Percentiles rank a stretch among this genome's conserved stretches.
phyloP scores from a whole-genome alignment of 2,888 invertebrate genomes.

The Parnassius smintheus region DNA sequence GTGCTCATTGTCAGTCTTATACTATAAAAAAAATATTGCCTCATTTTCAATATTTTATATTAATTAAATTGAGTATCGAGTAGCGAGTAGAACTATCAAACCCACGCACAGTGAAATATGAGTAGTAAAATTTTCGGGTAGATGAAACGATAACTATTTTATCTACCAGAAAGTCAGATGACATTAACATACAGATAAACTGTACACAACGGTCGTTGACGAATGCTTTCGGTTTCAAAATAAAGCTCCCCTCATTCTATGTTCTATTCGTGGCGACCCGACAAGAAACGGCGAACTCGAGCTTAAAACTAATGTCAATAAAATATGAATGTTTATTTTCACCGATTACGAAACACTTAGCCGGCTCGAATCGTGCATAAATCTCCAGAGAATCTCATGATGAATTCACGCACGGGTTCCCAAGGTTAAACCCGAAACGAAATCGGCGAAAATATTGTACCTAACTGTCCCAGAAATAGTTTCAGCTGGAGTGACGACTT shows the following conservation, averaged over 20 bases:
- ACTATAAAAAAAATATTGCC: no score
- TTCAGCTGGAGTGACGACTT: slow-evolving; percentile 29
- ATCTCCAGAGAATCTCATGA: slow-evolving; percentile 66
- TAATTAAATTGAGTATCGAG: no score
- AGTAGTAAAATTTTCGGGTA: neutral
- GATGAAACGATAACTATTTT: slow-evolving; percentile 1
- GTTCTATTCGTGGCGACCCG: slow-evolving; percentile 62
- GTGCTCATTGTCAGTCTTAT: no score
- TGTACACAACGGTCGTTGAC: slow-evolving; percentile 39
- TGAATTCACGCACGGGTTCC: slow-evolving; percentile 52
- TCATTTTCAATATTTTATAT: no score
- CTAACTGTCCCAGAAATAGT: slow-evolving; percentile 71
- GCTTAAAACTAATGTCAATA: slow-evolving; percentile 72
- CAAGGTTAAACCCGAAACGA: slow-evolving; percentile 62
- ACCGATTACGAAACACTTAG: slow-evolving; percentile 73
- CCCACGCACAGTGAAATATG: no score
- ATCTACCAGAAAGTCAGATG: slow-evolving; percentile 13
- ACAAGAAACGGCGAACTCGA: slow-evolving; percentile 49
- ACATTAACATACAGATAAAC: slow-evolving; percentile 22
- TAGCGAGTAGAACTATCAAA: no score
- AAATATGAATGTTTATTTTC: slow-evolving; percentile 77
- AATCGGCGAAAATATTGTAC: slow-evolving; percentile 58
- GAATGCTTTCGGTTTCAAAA: slow-evolving; percentile 58
- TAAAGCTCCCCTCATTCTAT: slow-evolving; percentile 65
- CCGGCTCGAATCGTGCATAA: slow-evolving; percentile 56